Conservation (phyloP, 2,797 vertebrate species). For the Champsocephalus esox region DNA sequence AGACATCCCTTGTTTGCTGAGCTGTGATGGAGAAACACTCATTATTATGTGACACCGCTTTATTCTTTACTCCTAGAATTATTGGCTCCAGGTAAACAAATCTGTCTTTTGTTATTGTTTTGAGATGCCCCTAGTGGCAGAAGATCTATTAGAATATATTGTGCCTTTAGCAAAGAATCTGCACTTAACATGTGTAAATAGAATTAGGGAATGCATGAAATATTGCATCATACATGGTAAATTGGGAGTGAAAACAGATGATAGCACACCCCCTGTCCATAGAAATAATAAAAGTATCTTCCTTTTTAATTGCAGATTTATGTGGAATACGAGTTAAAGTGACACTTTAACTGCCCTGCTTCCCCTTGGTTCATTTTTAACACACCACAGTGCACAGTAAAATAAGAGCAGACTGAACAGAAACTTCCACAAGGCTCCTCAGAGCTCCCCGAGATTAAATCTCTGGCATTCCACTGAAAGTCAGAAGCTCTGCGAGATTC, state of each 20-base stretch:
- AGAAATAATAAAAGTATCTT: conserved; percentile 44
- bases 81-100: too few species aligned
- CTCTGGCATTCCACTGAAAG: conserved; percentile 59
- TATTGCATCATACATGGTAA: not conserved
- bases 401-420: conserved; percentile 64
- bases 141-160: too few species aligned
- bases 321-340: conserved; percentile 51
- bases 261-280: conserved; percentile 3
- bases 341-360: conserved; percentile 61
- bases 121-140: too few species aligned
- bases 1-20: too few species aligned
- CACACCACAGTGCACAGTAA: conserved; percentile 65
- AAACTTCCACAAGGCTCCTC: conserved; percentile 67
- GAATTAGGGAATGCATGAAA: not conserved
- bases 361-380: conserved; percentile 60
- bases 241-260: conserved; percentile 14
- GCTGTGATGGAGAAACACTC: too few species aligned
- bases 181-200: not conserved
- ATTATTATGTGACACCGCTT: too few species aligned
- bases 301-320: conserved; percentile 67
- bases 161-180: not conserved
- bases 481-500: conserved; percentile 69
- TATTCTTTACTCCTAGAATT: too few species aligned
- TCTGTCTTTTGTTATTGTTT: too few species aligned
- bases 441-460: conserved; percentile 68